Conservation (phyloP, 2,888 invertebrate genomes). For the Acanthococcus lagerstroemiae region DNA sequence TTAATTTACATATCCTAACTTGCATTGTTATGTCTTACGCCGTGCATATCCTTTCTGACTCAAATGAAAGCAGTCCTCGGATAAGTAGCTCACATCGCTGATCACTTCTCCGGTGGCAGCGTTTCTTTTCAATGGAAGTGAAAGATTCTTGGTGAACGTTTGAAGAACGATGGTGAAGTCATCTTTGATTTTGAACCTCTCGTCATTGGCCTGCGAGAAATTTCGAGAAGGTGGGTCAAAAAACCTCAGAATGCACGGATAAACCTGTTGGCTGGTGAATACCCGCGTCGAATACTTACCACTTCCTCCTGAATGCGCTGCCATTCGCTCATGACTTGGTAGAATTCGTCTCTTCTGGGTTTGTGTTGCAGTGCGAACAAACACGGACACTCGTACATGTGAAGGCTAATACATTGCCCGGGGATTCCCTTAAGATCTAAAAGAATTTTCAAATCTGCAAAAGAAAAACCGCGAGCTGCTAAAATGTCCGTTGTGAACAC, state of each 20-base stretch:
- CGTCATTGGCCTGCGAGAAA: slow-evolving; percentile 48
- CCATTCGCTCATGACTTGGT: slow-evolving; percentile 47
- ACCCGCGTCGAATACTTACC: slow-evolving; percentile 38
- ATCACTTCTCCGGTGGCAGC: slow-evolving; percentile 39
- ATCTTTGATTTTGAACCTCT: slow-evolving; percentile 53
- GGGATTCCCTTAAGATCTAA: slow-evolving; percentile 42
- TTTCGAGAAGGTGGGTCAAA: too few species aligned
- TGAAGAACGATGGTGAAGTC: slow-evolving; percentile 52
- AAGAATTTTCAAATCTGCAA: slow-evolving; percentile 43
- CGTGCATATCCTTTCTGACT: slow-evolving; percentile 51
- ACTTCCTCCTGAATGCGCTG: slow-evolving; percentile 47
- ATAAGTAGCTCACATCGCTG: slow-evolving; percentile 47
- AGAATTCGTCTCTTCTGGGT: slow-evolving; percentile 41
- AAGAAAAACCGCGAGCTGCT: too few species aligned
- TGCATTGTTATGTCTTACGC: too few species aligned
- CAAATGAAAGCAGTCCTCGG: slow-evolving; percentile 54
- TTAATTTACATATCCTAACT: too few species aligned
- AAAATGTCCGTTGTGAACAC: too few species aligned
- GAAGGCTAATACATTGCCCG: slow-evolving; percentile 42
- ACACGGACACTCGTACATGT: slow-evolving; percentile 50
- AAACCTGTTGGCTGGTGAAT: too few species aligned
- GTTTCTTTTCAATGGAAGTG: slow-evolving; percentile 41
- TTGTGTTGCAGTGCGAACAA: slow-evolving; percentile 43
- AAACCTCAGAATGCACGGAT: too few species aligned
- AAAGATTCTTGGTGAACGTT: slow-evolving; percentile 49